A percentile compares a stretch with the other conserved stretches of the same genome.
These are phyloP conservation scores for Chaetogeoica ovagalla DNA, from an alignment of 2,888 invertebrate species.

Conservation along the genomic window DNA sequence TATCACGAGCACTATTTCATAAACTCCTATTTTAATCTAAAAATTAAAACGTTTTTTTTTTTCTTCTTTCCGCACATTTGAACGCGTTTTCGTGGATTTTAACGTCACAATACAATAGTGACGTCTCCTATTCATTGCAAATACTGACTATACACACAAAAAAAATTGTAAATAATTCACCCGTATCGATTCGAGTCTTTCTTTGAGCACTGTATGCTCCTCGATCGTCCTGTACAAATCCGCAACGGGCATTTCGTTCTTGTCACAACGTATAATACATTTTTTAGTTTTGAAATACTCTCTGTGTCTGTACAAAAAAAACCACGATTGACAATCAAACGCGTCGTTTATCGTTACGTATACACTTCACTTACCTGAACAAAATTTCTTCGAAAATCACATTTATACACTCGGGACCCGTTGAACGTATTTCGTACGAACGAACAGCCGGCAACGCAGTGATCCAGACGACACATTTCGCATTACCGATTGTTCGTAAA, in stretches of 20 bases:
- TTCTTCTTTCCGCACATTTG: no score
- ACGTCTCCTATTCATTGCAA: no score
- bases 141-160: neutral
- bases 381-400: conserved; percentile 37
- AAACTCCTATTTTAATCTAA: no score
- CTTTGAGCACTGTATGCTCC: conserved; percentile 19
- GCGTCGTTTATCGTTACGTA: neutral
- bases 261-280: conserved; percentile 29
- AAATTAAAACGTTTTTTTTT: no score
- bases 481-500: neutral
- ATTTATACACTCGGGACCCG: conserved; percentile 11
- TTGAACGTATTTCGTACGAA: conserved; percentile 34
- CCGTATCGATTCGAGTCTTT: conserved; percentile 7
- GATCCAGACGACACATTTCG: conserved; percentile 12
- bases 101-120: no score
- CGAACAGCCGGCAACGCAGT: neutral
- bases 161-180: neutral
- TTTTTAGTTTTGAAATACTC: conserved; percentile 47
- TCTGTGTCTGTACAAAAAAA: conserved; percentile 23
- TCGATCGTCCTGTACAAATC: conserved; percentile 31
- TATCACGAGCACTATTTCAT: no score
- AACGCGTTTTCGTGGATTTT: no score
- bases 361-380: conserved; percentile 7
- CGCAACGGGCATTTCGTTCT: conserved; percentile 26
- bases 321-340: neutral